Evolutionary conservation across 1,140 invertebrate genomes (phyloP).

Genomic region (Pseudoatta argentina): DNA sequence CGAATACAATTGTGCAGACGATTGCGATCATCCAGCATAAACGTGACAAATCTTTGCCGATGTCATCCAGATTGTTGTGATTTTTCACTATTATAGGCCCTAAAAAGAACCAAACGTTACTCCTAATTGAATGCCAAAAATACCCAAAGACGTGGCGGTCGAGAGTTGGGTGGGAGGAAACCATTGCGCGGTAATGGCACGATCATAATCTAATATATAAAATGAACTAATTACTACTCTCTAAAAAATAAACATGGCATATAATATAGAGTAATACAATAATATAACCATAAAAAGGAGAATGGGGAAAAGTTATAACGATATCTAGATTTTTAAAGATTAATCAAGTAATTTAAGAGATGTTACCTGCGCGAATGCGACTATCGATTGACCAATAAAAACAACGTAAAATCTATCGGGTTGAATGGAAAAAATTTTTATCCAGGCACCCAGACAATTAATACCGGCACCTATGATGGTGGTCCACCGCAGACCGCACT

Average conservation of each 20-base stretch:
- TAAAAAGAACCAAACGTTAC: slow-evolving; percentile 83
- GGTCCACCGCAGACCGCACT: slow-evolving; percentile 81
- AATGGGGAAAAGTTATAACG: no score
- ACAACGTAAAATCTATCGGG: slow-evolving; percentile 89
- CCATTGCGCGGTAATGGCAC: slow-evolving; percentile 90
- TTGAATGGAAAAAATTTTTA: slow-evolving; percentile 89
- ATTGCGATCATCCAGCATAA: slow-evolving; percentile 87
- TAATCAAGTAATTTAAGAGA: slow-evolving; percentile 29
- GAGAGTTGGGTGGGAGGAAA: slow-evolving; percentile 88
- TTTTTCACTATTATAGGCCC: slow-evolving; percentile 85
- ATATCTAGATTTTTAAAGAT: not conserved
- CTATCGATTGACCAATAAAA: slow-evolving; percentile 90
- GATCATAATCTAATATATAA: slow-evolving; percentile 82
- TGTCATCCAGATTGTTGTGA: slow-evolving; percentile 81
- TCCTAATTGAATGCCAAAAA: slow-evolving; percentile 92
- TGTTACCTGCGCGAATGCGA: slow-evolving; percentile 88
- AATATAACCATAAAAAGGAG: not conserved
- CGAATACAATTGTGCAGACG: slow-evolving; percentile 87
- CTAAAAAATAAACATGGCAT: not conserved
- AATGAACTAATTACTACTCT: not conserved
- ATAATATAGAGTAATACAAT: not conserved
- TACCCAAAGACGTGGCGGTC: slow-evolving; percentile 91
- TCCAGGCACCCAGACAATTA: slow-evolving; percentile 89
- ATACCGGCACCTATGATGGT: slow-evolving; percentile 81
- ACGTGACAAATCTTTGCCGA: slow-evolving; percentile 80